phyloP scores from a whole-genome alignment of 2,797 vertebrate genomes.

The Enteromius anoplus region DNA sequence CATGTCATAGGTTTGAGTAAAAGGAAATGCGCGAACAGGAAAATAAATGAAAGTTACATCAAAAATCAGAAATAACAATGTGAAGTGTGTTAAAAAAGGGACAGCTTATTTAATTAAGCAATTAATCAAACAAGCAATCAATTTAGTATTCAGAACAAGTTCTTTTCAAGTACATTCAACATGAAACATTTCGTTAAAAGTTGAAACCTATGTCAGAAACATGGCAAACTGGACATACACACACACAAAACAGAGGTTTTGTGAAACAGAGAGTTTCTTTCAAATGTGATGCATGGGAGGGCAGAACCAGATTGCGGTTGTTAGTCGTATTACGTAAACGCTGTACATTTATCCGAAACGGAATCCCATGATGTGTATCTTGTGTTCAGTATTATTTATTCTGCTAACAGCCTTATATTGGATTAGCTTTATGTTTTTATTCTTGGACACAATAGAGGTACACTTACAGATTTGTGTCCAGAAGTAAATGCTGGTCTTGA shows the following conservation, averaged over 20 bases:
- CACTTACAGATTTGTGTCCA: conserved; percentile 38
- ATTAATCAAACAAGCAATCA: too few relatives aligned
- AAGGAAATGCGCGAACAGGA: neutral
- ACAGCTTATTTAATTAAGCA: too few relatives aligned
- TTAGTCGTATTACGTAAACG: conserved; percentile 32
- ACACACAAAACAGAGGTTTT: too few relatives aligned
- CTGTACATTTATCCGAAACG: conserved; percentile 25
- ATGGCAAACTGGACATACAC: neutral
- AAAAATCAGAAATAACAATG: neutral
- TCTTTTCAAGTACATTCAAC: neutral
- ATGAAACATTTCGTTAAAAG: neutral
- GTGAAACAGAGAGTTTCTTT: neutral
- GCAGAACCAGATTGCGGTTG: conserved; percentile 25
- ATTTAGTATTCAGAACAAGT: neutral
- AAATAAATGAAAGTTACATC: neutral
- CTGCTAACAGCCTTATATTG: conserved; percentile 37
- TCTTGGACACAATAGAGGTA: conserved; percentile 24
- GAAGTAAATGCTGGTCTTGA: conserved; percentile 31
- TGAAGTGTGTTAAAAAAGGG: neutral
- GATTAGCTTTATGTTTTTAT: conserved; percentile 40
- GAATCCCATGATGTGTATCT: conserved; percentile 34
- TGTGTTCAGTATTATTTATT: conserved; percentile 35
- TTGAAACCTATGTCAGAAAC: neutral
- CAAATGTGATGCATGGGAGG: conserved; percentile 4
- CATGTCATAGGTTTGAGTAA: neutral